Base-by-base conservation (phyloP, 2,888 invertebrate species). In the Troilus luridus region DNA sequence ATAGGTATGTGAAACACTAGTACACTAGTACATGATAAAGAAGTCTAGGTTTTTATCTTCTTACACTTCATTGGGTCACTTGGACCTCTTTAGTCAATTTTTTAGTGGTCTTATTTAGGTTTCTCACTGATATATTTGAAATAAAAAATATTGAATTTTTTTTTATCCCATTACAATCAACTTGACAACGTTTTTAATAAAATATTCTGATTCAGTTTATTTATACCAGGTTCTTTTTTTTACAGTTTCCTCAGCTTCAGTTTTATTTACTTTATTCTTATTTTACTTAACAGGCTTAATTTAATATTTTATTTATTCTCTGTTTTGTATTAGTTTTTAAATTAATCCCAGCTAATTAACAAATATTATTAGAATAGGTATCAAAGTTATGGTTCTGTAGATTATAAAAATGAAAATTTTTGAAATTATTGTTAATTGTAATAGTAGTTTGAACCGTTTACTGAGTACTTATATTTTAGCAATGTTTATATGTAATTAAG, bases 151-250 rank as follows among this genome's bases (percentile, higher is more conserved):
- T 5, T 41, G 41, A 41, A 41, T n/a, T n/a, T n/a, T n/a, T n/a
- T 3, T 41, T 41, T 3, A 14, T 59, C 59, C 14, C 10, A 1
- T 24, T 62, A n/a, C 5, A 10, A 64, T 67, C 67, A 24, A 67
- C 24, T 9, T 67, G 5, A n/a, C n/a, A 64, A 59, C 14, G 1
- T 59, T n/a, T 67, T 24, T 9, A 41, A 24, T 67, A 67, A 77
- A 77, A 77, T 77, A 41, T 77, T 3, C 17, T 77, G 72, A 41
- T 77, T 77, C 41, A 77, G 41, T 77, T 77, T 77, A 77, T 77
- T 77, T 77, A 27, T 24, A 67, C 14, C 41, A 17, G 72, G 41
- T 77, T 77, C 9, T 27, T 27, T 19, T 17, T n/a, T 19, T 41
- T 41, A 77, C 17, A 19, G 8, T 77, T 27, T 67, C 67, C 14